Conservation (phyloP, 1,140 invertebrate genomes). For the Diorhabda sublineata region DNA sequence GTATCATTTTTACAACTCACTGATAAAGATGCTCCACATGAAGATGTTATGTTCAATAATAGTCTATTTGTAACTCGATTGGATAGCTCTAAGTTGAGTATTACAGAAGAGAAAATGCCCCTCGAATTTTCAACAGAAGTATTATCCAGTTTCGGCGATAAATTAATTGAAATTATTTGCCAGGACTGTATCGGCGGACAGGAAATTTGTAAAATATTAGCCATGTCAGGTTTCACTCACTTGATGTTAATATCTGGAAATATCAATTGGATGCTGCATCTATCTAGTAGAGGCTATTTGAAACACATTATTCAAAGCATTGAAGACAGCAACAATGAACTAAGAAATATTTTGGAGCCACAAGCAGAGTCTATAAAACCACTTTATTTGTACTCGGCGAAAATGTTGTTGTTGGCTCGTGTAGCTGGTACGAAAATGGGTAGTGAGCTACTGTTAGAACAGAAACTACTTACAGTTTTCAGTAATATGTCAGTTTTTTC, state of each 20-base stretch:
- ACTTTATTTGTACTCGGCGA: constrained; percentile 83
- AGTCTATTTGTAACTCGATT: constrained; percentile 55
- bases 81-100: constrained; percentile 52
- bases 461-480: constrained; percentile 68
- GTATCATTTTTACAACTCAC: constrained; percentile 76
- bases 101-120: constrained; percentile 17
- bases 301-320: constrained; percentile 79
- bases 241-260: constrained; percentile 72
- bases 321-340: constrained; percentile 65
- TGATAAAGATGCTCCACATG: constrained; percentile 46
- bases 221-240: constrained; percentile 75
- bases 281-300: constrained; percentile 76
- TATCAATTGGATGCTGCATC: constrained; percentile 68
- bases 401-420: constrained; percentile 76
- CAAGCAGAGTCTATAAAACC: constrained; percentile 66
- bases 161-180: constrained; percentile 77
- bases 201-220: constrained; percentile 84
- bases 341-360: constrained; percentile 66
- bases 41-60: constrained; percentile 36
- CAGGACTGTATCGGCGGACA: constrained; percentile 83
- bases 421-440: constrained; percentile 66
- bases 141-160: constrained; percentile 62
- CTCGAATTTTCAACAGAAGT: constrained; percentile 32
- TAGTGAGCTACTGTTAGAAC: constrained; percentile 70
- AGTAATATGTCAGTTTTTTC: constrained; percentile 75